These are phyloP conservation scores for Notospermus geniculatus DNA, from an alignment of 1,140 invertebrate species.

Conservation along the genomic window DNA sequence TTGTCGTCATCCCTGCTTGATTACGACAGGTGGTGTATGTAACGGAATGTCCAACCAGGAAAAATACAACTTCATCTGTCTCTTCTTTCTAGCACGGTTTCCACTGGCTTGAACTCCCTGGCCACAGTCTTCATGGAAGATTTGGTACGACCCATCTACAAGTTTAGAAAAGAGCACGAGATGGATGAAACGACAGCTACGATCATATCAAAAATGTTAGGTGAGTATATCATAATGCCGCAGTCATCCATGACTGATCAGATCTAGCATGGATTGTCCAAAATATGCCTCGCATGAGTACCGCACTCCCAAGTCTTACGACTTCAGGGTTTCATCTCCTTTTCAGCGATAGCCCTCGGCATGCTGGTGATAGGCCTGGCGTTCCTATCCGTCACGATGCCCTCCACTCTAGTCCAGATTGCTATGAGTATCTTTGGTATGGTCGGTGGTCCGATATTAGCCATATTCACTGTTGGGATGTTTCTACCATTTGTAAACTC, in stretches of 20 bases:
- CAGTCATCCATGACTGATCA: too few species aligned
- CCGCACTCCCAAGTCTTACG: too few species aligned
- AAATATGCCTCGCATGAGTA: too few species aligned
- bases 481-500: slow-evolving; percentile 47
- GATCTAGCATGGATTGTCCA: too few species aligned
- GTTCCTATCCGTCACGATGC: slow-evolving; percentile 34
- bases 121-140: slow-evolving; percentile 87
- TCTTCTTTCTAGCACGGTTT: too few species aligned
- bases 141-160: slow-evolving; percentile 65
- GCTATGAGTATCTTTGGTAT: slow-evolving; percentile 47
- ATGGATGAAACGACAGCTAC: slow-evolving; percentile 65
- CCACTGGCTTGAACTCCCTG: slow-evolving; percentile 87
- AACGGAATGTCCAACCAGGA: too few species aligned
- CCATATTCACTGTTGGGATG: slow-evolving; percentile 37
- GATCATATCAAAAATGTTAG: slow-evolving; percentile 65
- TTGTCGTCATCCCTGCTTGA: too few species aligned
- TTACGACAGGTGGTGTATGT: too few species aligned
- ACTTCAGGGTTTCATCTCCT: slow-evolving; percentile 12
- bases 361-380: slow-evolving; percentile 39
- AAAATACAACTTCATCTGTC: too few species aligned
- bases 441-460: slow-evolving; percentile 43
- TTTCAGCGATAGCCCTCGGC: slow-evolving; percentile 35
- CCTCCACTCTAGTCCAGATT: slow-evolving; percentile 39
- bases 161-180: slow-evolving; percentile 61
- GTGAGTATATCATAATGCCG: too few species aligned